Evolutionary conservation across 2,888 invertebrate genomes (phyloP).

Genomic region (Melinaea menophilus): DNA sequence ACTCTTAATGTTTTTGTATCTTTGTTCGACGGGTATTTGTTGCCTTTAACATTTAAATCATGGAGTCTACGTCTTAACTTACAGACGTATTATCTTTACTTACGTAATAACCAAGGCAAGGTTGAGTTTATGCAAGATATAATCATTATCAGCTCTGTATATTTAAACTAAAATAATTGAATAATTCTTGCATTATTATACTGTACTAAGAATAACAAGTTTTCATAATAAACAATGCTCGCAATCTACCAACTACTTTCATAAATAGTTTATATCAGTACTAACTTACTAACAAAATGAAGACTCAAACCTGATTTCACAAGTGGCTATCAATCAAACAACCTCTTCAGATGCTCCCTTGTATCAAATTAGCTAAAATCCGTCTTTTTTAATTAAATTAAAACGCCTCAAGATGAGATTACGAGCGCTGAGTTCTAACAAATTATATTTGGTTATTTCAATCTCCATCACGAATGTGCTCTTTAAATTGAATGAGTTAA

Average conservation of each 20-base stretch:
- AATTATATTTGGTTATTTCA: conserved; percentile 17
- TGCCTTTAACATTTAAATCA: background rate
- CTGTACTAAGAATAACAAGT: too few species aligned
- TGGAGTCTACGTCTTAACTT: background rate
- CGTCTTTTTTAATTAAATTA: conserved; percentile 18
- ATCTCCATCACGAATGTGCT: conserved; percentile 20
- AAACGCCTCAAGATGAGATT: conserved; percentile 12
- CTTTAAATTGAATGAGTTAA: conserved; percentile 22
- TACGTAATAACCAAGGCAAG: too few species aligned
- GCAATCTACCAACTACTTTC: too few species aligned
- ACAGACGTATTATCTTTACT: too few species aligned
- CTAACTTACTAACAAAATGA: too few species aligned
- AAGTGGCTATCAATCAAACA: background rate
- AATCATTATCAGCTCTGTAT: too few species aligned
- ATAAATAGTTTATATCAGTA: too few species aligned
- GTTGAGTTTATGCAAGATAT: too few species aligned
- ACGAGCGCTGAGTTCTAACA: conserved; percentile 12
- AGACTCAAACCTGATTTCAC: too few species aligned
- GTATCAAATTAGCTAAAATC: conserved; percentile 16
- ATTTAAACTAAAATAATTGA: too few species aligned
- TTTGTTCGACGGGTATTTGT: background rate
- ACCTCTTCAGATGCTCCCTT: background rate
- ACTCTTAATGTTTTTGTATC: background rate
- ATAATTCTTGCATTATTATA: too few species aligned
- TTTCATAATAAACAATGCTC: too few species aligned